Evolutionary conservation across 2,113 vertebrate species (phyloP).

Genomic region (Phaethon lepturus): DNA sequence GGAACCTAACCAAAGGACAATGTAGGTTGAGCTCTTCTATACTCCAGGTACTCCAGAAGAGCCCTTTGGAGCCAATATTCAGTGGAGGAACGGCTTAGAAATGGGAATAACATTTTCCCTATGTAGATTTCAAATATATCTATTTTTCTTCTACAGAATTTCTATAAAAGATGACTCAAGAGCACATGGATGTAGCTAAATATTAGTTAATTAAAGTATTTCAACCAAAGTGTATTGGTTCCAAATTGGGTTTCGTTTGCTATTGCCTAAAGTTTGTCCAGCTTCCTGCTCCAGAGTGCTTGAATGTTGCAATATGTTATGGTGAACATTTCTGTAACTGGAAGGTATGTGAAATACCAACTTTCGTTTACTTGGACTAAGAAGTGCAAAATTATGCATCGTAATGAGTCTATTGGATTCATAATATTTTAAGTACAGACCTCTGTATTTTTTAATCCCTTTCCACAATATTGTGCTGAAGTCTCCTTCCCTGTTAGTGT

Average conservation of each 20-base stretch:
- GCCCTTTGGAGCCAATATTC: not conserved
- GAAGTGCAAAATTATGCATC: not conserved
- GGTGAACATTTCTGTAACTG: not conserved
- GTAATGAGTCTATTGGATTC: not conserved
- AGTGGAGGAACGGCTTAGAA: not conserved
- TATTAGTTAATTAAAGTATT: not conserved
- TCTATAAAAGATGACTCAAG: not conserved
- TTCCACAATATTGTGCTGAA: not conserved
- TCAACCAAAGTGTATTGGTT: not conserved
- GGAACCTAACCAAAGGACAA: not conserved
- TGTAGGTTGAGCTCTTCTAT: not conserved
- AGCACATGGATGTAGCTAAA: not conserved
- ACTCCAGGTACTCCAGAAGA: rapidly evolving
- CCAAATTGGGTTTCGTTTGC: not conserved
- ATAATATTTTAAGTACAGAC: not conserved
- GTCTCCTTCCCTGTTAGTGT: not conserved
- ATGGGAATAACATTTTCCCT: not conserved
- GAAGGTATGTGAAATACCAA: not conserved
- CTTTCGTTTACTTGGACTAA: not conserved
- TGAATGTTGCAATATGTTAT: not conserved
- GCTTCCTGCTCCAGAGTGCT: not conserved
- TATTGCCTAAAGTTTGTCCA: not conserved
- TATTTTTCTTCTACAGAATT: not conserved
- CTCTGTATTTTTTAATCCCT: not conserved
- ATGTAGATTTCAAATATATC: not conserved